Base-by-base conservation (phyloP, 2,113 vertebrate genomes). In the Ammodytes marinus region DNA sequence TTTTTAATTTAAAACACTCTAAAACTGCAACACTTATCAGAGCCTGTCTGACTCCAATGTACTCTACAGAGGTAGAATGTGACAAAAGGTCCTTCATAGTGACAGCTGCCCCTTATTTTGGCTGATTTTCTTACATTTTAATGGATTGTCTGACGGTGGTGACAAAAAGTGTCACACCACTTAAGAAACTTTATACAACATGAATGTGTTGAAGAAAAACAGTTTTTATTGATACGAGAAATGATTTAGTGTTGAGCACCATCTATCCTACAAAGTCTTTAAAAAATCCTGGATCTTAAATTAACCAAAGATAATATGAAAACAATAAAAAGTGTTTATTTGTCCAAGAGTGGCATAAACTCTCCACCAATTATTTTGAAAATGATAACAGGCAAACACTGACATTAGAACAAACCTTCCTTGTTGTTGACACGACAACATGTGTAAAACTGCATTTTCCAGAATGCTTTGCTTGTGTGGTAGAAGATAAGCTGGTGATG, bases 401-500 rank as follows among this genome's bases (percentile, higher is more conserved):
- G 17, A 35, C 12, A 37, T 43, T 2, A 19, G 2, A 55, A 46
- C 15, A 47, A 47, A 57, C 4, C 15, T 1, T 19, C 8, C 35
- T 19, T 15, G 40, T 11, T 13, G 8, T 15, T 45, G n/a, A 79
- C 61, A 55, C 27, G 27, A 52, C 39, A 65, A n/a, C 63, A 77
- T n/a, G 59, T 4, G 40, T 9, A 64, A 76, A 64, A 86, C 19
- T 54, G 42, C 61, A 70, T 75, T 71, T n/a, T 76, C 74, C 84
- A 76, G 58, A 49, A 90, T 85, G 79, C 72, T 79, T 79, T 80
- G 82, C 82, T 52, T 43, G 66, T 69, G 55, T 12, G 52, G 73
- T 14, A 4, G 80, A 79, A 61, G 69, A 15, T 75, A 93, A 89
- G 85, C 50, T 55, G 77, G 4, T n/a, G n/a, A 13, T 73, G 6